A percentile compares a stretch with the other conserved stretches of the same genome.
phyloP scores from a whole-genome alignment of 2,888 invertebrate species.

The Ophion ventricosus region DNA sequence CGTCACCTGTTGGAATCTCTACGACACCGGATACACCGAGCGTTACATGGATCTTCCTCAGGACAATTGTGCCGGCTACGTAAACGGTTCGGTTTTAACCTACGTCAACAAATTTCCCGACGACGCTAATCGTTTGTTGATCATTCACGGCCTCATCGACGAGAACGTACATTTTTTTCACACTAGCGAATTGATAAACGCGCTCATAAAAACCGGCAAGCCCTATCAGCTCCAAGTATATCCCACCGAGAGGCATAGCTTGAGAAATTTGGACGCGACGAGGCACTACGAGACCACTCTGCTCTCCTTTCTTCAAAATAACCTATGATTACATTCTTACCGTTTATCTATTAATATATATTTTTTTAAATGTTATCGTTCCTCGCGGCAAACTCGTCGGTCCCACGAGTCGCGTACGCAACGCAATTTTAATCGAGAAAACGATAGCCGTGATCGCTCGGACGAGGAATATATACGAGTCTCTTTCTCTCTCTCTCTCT shows the following conservation, averaged over 20 bases:
- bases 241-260: slow-evolving; percentile 97
- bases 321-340: slow-evolving; percentile 85
- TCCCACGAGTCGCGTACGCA: not conserved
- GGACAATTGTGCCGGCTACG: slow-evolving; percentile 91
- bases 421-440: slow-evolving; percentile 23
- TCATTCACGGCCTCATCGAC: slow-evolving; percentile 98
- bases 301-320: slow-evolving; percentile 94
- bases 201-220: slow-evolving; percentile 96
- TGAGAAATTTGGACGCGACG: slow-evolving; percentile 96
- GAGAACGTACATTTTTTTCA: slow-evolving; percentile 99
- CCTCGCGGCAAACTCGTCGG: slow-evolving; percentile 25
- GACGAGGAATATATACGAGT: not conserved
- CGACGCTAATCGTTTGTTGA: slow-evolving; percentile 94
- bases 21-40: slow-evolving; percentile 99
- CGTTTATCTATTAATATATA: slow-evolving; percentile 23
- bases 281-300: slow-evolving; percentile 98
- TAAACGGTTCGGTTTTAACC: slow-evolving; percentile 92
- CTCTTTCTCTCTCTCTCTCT: not conserved
- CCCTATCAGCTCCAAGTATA: slow-evolving; percentile 98
- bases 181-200: slow-evolving; percentile 95
- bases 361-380: slow-evolving; percentile 31
- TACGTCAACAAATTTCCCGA: slow-evolving; percentile 95
- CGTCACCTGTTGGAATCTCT: slow-evolving; percentile 98
- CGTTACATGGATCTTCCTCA: slow-evolving; percentile 96
- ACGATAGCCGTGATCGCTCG: slow-evolving; percentile 3